These are phyloP conservation scores for Amiota minor DNA, from an alignment of 2,888 invertebrate genomes.

Conservation along the genomic window DNA sequence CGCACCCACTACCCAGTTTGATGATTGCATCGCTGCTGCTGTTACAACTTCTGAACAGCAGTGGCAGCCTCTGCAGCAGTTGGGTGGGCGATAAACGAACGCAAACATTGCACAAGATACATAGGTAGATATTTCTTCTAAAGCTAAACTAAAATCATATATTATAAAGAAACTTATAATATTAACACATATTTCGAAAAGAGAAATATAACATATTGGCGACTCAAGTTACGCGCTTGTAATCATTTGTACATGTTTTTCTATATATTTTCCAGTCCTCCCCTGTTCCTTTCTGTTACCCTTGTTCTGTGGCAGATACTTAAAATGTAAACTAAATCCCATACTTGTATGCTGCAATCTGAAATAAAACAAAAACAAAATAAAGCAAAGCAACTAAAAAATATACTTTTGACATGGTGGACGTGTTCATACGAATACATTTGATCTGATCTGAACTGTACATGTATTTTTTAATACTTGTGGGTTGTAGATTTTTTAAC, in stretches of 20 bases:
- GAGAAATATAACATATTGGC: background rate
- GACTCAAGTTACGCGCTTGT: constrained; percentile 64
- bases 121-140: constrained; percentile 12
- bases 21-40: no score
- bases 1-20: no score
- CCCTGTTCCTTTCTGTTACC: no score
- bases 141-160: constrained; percentile 22
- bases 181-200: constrained; percentile 51
- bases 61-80: no score
- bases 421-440: no score
- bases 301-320: no score
- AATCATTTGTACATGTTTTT: constrained; percentile 52
- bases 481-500: constrained; percentile 28
- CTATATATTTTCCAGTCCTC: no score
- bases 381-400: constrained; percentile 14
- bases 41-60: no score
- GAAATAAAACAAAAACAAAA: background rate
- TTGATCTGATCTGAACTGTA: no score
- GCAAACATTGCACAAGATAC: constrained; percentile 39
- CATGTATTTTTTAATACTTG: background rate
- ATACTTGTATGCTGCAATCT: no score
- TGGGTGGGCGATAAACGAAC: constrained; percentile 54
- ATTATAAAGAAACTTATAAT: no score
- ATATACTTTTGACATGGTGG: constrained; percentile 14
- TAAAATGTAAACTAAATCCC: no score